A percentile compares a stretch with the other conserved stretches of the same genome.
These are phyloP conservation scores for Dryococelus australis DNA, from an alignment of 2,888 invertebrate genomes.

Conservation along the genomic window DNA sequence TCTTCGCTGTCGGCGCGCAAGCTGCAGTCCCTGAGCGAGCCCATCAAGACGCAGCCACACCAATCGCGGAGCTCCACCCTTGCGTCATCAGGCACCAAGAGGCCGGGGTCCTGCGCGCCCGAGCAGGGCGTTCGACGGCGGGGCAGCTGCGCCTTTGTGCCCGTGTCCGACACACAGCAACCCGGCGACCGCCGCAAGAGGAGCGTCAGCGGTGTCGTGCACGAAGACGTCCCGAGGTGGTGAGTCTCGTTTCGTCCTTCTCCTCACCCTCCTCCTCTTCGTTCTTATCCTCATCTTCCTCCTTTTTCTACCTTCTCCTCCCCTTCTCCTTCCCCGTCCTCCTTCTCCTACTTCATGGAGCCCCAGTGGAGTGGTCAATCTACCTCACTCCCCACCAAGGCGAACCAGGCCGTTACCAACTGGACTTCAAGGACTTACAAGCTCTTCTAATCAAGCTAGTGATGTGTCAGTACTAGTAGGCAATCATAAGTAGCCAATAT, in stretches of 20 bases:
- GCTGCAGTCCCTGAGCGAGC: conserved; percentile 88
- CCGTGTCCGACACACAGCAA: conserved; percentile 56
- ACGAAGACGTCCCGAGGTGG: conserved; percentile 81
- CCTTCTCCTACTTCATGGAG: too few relatives aligned
- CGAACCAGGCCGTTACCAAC: too few relatives aligned
- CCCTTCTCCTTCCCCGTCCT: too few relatives aligned
- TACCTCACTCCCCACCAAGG: too few relatives aligned
- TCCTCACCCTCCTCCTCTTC: conserved; percentile 59
- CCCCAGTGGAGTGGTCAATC: too few relatives aligned
- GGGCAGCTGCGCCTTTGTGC: conserved; percentile 61
- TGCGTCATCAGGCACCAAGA: conserved; percentile 68
- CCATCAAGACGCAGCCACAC: conserved; percentile 86
- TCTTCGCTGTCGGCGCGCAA: conserved; percentile 98
- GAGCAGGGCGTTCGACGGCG: conserved; percentile 64
- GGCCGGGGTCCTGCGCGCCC: conserved; percentile 60
- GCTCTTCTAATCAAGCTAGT: too few relatives aligned
- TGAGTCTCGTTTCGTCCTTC: conserved; percentile 55
- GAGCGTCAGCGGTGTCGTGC: conserved; percentile 73
- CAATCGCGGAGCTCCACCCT: conserved; percentile 74
- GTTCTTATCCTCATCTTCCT: conserved; percentile 57
- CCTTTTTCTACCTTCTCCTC: too few relatives aligned
- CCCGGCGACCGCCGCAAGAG: conserved; percentile 63
- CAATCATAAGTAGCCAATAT: too few relatives aligned
- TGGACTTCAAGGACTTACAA: too few relatives aligned
- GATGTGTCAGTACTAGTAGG: too few relatives aligned